Evolutionary conservation across 2,888 invertebrate genomes (phyloP).

Genomic region (Lissocephala sabroskyi): DNA sequence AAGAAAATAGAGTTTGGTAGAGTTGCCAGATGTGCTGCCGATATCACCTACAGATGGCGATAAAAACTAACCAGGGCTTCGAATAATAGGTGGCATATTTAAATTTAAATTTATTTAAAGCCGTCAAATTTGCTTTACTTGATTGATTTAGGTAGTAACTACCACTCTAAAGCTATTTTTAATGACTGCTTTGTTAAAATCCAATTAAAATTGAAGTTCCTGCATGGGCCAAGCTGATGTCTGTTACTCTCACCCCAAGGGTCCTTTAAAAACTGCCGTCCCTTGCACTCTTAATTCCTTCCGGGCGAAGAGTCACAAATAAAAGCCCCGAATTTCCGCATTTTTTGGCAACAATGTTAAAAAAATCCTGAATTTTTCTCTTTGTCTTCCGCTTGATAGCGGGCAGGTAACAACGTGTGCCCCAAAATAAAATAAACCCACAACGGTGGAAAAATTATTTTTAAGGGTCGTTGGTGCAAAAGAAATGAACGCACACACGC

Average conservation of each 20-base stretch:
- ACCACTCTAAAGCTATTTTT: too few species aligned
- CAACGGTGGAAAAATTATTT: conserved; percentile 7
- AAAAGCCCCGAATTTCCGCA: conserved; percentile 19
- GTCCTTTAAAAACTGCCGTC: not conserved
- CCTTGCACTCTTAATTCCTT: conserved; percentile 27
- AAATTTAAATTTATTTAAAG: too few species aligned
- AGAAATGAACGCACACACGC: conserved; percentile 27
- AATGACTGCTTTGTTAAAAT: not conserved
- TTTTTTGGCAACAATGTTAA: conserved; percentile 11
- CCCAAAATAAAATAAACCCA: too few species aligned
- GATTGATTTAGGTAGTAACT: too few species aligned
- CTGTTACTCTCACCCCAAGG: too few species aligned
- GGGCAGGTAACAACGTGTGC: conserved; percentile 24
- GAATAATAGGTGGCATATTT: too few species aligned
- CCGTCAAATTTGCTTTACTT: too few species aligned
- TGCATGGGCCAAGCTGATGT: not conserved
- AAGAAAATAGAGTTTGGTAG: too few species aligned
- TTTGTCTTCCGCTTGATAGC: not conserved
- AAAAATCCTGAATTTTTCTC: not conserved
- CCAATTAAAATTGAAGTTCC: not conserved
- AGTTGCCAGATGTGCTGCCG: too few species aligned
- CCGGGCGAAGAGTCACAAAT: conserved; percentile 27
- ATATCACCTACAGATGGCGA: too few species aligned
- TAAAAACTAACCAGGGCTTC: too few species aligned
- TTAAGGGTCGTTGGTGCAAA: conserved; percentile 26